Conservation (phyloP, 1,140 invertebrate genomes). For the Megathymus violae region DNA sequence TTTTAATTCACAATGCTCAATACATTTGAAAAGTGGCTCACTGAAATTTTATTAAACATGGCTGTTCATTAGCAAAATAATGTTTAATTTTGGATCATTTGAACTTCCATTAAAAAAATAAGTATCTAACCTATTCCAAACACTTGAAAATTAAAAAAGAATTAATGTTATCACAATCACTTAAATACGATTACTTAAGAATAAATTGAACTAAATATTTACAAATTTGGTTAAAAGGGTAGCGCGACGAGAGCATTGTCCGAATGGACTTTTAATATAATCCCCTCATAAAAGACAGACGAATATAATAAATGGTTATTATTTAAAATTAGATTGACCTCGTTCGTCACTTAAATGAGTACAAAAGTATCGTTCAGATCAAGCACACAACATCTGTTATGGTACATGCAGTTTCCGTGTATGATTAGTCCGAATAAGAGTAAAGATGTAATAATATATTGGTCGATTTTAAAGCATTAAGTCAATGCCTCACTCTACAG, state of each 20-base stretch:
- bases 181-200: slow-evolving; percentile 52
- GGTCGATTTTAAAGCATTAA: neutral
- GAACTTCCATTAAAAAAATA: slow-evolving; percentile 36
- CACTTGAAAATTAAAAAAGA: slow-evolving; percentile 49
- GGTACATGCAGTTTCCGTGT: neutral
- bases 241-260: slow-evolving; percentile 1
- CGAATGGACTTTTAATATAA: neutral
- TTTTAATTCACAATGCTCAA: slow-evolving; percentile 44
- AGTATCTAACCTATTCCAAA: slow-evolving; percentile 35
- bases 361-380: slow-evolving; percentile 10
- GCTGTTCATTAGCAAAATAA: slow-evolving; percentile 45
- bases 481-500: no score
- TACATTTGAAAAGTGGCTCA: slow-evolving; percentile 34
- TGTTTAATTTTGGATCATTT: slow-evolving; percentile 34
- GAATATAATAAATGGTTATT: slow-evolving; percentile 5
- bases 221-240: slow-evolving; percentile 59
- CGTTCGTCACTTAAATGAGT: slow-evolving; percentile 5
- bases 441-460: neutral
- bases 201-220: slow-evolving; percentile 74
- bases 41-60: slow-evolving; percentile 40
- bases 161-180: slow-evolving; percentile 63
- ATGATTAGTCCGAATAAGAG: neutral
- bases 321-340: neutral
- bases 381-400: neutral
- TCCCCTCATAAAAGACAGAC: neutral